Percentiles rank a stretch among this genome's conserved stretches.
Conservation (phyloP, 1,140 invertebrate species). For the Bombus vancouverensis region DNA sequence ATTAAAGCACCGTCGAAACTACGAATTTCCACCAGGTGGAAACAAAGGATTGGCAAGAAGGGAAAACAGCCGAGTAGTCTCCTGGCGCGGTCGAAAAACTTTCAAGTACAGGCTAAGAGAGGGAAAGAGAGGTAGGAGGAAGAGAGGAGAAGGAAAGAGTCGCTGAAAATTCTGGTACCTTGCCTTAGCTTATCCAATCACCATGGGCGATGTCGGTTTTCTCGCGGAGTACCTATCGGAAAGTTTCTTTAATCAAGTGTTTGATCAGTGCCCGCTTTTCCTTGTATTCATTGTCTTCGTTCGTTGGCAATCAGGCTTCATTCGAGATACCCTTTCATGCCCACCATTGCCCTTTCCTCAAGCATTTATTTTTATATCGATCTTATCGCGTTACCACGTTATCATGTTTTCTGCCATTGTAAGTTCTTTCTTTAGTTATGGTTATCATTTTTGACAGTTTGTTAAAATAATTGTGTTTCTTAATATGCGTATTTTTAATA, state of each 20-base stretch:
- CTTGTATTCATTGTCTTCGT: conserved; percentile 61
- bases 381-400: background rate
- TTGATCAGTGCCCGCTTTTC: conserved; percentile 67
- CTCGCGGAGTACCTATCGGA: conserved; percentile 67
- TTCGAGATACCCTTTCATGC: background rate
- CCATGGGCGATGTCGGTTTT: conserved; percentile 57
- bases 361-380: conserved; percentile 29
- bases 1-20: conserved; percentile 54
- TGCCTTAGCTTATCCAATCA: conserved; percentile 72
- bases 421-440: no score
- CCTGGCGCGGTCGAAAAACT: conserved; percentile 62
- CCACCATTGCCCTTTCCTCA: background rate
- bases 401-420: no score
- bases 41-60: conserved; percentile 58
- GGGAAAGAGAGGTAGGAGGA: conserved; percentile 13
- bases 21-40: conserved; percentile 49
- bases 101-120: conserved; percentile 54
- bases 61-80: conserved; percentile 59
- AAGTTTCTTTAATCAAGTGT: conserved; percentile 78
- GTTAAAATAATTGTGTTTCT: no score
- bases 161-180: conserved; percentile 51
- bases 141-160: background rate
- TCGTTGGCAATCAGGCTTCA: conserved; percentile 53
- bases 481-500: no score
- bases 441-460: no score